Base-by-base conservation (phyloP, 35 echinoderm and acorn worm species). In the Apostichopus japonicus region DNA sequence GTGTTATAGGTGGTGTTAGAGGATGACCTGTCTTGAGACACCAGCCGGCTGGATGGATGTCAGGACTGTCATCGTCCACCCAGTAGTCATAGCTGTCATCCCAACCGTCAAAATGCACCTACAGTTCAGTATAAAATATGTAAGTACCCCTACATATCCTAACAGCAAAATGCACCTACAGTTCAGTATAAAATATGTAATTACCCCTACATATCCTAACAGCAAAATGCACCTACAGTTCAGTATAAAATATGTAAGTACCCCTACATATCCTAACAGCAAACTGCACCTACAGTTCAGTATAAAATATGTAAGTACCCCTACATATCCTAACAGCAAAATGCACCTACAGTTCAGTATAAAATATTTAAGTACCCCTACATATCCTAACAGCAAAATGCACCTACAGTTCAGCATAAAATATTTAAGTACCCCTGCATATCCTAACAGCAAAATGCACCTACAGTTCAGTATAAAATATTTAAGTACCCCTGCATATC, bases 71-170 rank as follows among this genome's bases (percentile, higher is more conserved):
- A 72, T 99, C 97, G 67, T 99, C 97, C 61, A 99, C 56, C 95
- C 93, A 96, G 87, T 95, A 96, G 71, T 99, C 97, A 76, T 99
- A 99, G 25, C 92, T 90, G 24, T 94, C 95, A 77, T 92, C 92
- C 97, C 97, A 99, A 23, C 97, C 97, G 67, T 99, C 97, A 96
- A 99, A 99, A 65, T 99, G 97, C 24, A 97, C 80, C 93, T 93
- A 70, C 6, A 55, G 9, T 51, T 54, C 33, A 73, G 24, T 19
- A 89, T 23, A 54, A 54, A 24, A 87, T 56, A 9, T 24, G 2
- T 44, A 44, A 44, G 33, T 44, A 44, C 3, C 33, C 33, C 33
- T 44, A 25, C 25, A 25, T 25, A 25, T 25, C 25, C 25, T 1
- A 25, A 25, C 25, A 25, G 25, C 25, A 25, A 25, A 25, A 25